Conservation (phyloP, 2,888 invertebrate species). For the Diabrotica balteata region DNA sequence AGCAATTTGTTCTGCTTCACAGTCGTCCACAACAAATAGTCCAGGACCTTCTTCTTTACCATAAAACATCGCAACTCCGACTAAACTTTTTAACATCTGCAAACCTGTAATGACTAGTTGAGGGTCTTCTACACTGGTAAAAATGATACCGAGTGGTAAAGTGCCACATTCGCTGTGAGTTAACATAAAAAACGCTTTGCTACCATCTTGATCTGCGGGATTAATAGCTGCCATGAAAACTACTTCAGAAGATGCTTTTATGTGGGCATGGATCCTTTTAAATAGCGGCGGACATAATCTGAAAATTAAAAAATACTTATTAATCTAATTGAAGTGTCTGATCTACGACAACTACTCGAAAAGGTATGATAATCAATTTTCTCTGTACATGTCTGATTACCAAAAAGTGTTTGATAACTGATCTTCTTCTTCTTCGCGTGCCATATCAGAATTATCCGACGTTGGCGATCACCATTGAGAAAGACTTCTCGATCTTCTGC, state of each 20-base stretch:
- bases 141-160: slow-evolving; percentile 21
- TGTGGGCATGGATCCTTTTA: slow-evolving; percentile 17
- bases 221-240: slow-evolving; percentile 20
- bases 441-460: no score
- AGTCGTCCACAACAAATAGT: slow-evolving; percentile 20
- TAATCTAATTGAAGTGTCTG: no score
- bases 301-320: background rate
- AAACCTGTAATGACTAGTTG: slow-evolving; percentile 15
- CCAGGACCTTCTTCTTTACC: slow-evolving; percentile 15
- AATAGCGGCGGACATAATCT: slow-evolving; percentile 21
- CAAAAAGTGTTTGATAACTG: no score
- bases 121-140: slow-evolving; percentile 15
- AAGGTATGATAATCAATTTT: no score
- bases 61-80: slow-evolving; percentile 14
- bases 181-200: slow-evolving; percentile 22
- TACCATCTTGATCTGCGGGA: slow-evolving; percentile 18
- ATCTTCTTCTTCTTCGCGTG: no score
- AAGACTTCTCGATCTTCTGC: no score
- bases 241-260: slow-evolving; percentile 15
- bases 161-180: slow-evolving; percentile 17
- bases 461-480: no score
- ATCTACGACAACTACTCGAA: no score
- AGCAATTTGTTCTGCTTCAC: slow-evolving; percentile 20
- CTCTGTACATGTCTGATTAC: no score
- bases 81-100: background rate